These are phyloP conservation scores for Noctua comes DNA, from an alignment of 2,888 invertebrate genomes.

Conservation along the genomic window DNA sequence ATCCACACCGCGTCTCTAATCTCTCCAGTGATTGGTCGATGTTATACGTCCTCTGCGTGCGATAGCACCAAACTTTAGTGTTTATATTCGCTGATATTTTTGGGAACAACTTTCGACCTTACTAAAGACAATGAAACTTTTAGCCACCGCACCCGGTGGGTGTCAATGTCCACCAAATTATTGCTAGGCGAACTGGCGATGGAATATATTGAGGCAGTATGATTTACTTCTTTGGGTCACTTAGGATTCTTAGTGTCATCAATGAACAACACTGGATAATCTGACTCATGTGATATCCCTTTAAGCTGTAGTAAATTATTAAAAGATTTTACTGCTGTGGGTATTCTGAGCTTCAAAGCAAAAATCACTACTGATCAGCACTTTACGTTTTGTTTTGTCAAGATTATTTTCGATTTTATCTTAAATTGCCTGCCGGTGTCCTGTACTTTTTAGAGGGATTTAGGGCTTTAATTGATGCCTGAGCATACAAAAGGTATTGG, in stretches of 20 bases:
- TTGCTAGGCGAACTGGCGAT: not conserved
- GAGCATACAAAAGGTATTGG: conserved; percentile 27
- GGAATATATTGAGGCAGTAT: not conserved
- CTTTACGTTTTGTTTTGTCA: not conserved
- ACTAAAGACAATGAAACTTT: not conserved
- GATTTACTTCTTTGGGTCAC: not conserved
- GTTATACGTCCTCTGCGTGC: not conserved
- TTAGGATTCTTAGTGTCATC: not conserved
- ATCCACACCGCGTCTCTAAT: not conserved
- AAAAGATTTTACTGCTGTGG: not conserved
- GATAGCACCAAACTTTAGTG: not conserved
- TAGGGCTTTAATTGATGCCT: conserved; percentile 10
- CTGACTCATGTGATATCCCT: too few relatives aligned
- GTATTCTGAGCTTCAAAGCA: not conserved
- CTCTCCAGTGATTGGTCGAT: not conserved
- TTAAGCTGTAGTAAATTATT: not conserved
- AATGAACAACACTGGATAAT: not conserved
- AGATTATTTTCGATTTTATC: conserved; percentile 6
- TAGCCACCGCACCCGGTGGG: too few relatives aligned
- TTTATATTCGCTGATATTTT: not conserved
- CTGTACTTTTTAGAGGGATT: conserved; percentile 8
- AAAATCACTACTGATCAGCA: not conserved
- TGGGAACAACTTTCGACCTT: not conserved
- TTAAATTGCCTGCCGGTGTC: not conserved
- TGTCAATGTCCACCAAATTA: not conserved